These are phyloP conservation scores for Chloroceryle inda DNA, from an alignment of 2,797 vertebrate genomes.

Conservation along the genomic window DNA sequence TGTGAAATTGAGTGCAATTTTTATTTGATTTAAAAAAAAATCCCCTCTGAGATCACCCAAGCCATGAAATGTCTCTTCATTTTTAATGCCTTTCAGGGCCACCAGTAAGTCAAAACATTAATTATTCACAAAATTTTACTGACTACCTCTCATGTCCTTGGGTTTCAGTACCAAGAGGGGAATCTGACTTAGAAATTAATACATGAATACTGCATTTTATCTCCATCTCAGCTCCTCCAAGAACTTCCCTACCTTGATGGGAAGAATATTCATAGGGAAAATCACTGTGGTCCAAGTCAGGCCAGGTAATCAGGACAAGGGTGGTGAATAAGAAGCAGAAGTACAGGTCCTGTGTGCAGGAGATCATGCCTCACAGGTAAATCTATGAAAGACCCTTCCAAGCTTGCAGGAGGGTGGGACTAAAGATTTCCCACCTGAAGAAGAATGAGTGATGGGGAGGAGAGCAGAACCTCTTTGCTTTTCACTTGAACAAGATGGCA, in stretches of 20 bases:
- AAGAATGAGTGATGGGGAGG: background rate
- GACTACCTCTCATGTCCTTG: background rate
- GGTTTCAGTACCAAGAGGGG: background rate
- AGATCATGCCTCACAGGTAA: background rate
- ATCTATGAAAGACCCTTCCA: background rate
- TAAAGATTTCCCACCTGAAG: background rate
- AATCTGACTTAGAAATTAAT: background rate
- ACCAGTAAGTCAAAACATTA: background rate
- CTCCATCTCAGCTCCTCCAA: background rate
- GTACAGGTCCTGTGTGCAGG: background rate
- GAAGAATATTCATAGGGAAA: background rate
- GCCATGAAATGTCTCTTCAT: background rate
- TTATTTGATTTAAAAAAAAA: background rate
- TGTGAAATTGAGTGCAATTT: background rate
- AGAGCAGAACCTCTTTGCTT: background rate
- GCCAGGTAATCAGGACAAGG: background rate
- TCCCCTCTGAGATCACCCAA: background rate
- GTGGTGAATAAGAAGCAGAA: background rate
- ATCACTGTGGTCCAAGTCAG: rapidly evolving
- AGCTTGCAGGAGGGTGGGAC: background rate
- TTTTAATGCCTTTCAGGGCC: background rate
- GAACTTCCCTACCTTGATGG: background rate
- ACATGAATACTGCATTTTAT: background rate
- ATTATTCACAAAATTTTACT: background rate
- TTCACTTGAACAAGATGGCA: background rate